Evolutionary conservation across 2,797 vertebrate species (phyloP), one percentile per base, ranked within the genome.

Genomic region (Prionace glauca): DNA sequence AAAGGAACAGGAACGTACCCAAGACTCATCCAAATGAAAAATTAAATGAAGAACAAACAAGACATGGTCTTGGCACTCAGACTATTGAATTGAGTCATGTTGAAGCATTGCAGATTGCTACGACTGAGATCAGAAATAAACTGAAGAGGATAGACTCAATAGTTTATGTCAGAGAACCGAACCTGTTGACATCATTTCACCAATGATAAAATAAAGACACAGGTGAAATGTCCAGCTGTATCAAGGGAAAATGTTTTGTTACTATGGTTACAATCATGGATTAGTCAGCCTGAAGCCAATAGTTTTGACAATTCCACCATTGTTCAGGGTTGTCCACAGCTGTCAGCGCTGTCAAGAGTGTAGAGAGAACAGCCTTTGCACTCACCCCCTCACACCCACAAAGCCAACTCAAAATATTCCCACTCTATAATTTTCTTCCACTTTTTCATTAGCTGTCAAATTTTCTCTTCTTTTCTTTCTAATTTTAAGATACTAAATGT

Each of bases 391-490:
- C 81, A 84, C 81, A 84, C 81, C 81, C 81, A 84, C 41, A 24
- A 41, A 41, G 81, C 45, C 41, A 8, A 45, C 41, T 84, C 41
- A 84, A 84, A 84, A 45, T 45, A 45, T 84, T 84, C 45, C 81
- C 81, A 45, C 20, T 84, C 36, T 84, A 84, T 84, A 84, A 84
- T 84, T 84, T 84, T 84, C 81, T 84, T 84, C 20, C 81, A 45
- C 36, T 84, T 84, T 84, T 84, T 84, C 10, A 9, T 84, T 9
- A 84, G 18, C 81, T 84, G 81, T 84, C 81, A 84, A 45, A 84
- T 45, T 84, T 84, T 22, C 36, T 84, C 41, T 84, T 20, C 20
- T 84, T 24, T 24, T 45, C 20, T 84, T 84, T 45, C 41, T 45
- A 1, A 1, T 41, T 84, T 41, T 77, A n/a, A 11, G 10, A 32